Base-by-base conservation (phyloP, 2,797 vertebrate species). In the Aeoliscus strigatus region DNA sequence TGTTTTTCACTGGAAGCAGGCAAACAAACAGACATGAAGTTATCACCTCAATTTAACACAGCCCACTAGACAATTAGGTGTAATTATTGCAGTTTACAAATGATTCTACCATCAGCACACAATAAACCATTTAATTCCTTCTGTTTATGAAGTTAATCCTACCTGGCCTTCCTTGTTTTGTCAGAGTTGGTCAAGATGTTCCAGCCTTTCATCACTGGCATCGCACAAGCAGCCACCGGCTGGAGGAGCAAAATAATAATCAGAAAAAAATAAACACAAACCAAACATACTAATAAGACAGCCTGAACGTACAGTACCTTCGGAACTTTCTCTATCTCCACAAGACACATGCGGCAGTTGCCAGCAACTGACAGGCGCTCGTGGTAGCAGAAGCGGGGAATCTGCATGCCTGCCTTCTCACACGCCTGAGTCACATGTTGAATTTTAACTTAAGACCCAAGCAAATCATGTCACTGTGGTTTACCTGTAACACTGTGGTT, bases 171-270 rank as follows among this genome's bases (percentile, higher is more conserved):
- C 48, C 88, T 92, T 18, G 93, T 93, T 71, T 98, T 98, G 70
- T 98, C 96, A 1, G 96, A 98, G 74, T 95, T 92, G 53, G 96
- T 97, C 54, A 98, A 86, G 70, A 99, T 99, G 75, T 99, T 99
- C 96, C 96, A 99, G 3, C 96, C 96, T 70, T 99, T 99, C 96
- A 99, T 98, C 48, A 99, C 93, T 1, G 96, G 96, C 96, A 99
- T 99, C 39, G 96, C 96, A 71, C 96, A 99, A 14, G 96, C 94
- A 63, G 96, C 96, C 29, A 98, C 96, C 2, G 95, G 94, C 96
- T 99, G 57, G 13, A 56, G 67, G 21, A 1, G 9, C 1, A 10
- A 23, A 29, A 21, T 8, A n/a, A 21, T 21, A 3, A 3, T 21
- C 18, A 21, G 6, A 21, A 3, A 6, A 3, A 21, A 6, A 6